Base-by-base conservation (phyloP, 2,113 vertebrate genomes). In the Gyps fulvus region DNA sequence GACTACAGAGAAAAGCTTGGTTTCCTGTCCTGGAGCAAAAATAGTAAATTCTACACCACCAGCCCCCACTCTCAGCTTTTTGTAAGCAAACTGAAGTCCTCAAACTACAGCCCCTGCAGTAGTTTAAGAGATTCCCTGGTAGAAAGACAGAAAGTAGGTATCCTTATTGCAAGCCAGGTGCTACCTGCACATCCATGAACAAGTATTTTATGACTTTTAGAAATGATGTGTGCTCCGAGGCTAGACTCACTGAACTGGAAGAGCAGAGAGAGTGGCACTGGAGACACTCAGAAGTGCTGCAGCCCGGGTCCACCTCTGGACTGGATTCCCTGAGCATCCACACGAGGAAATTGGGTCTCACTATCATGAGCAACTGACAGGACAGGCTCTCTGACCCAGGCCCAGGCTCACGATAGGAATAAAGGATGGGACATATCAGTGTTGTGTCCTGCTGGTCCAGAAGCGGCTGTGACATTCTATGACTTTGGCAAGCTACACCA, bases 281-380 rank as follows among this genome's bases (percentile, higher is more conserved):
- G 50, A 95, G 34, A 63, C 31, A 20, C 11, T 49, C 42, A 50
- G 32, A 70, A 88, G 10, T 36, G 36, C 52, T 62, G 34, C 66
- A 88, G 42, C 32, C 25, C 0, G 0, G 45, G 55, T 5, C 27
- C 8, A 40, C 23, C 21, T 34, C 55, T 2, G 1, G 57, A 9
- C 31, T 88, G 67, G 27, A 34, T 62, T 40, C 45, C 57, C 36
- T 54, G 47, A 62, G 32, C 47, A 49, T 34, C 10, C 29, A 10
- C 47, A 38, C 1, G 15, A 79, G n/a, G 25, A 74, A 66, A 9
- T 0, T 90, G 25, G 13, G n/a, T 59, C n/a, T 89, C 91, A 26
- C n/a, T 71, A 8, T 38, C 21, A 16, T 0, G 2, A 61, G 16
- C 9, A 9, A 61, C 34, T 66, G 52, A 27, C 31, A 66, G 61